Base-by-base conservation (phyloP, 1,140 invertebrate genomes). In the Panulirus ornatus region DNA sequence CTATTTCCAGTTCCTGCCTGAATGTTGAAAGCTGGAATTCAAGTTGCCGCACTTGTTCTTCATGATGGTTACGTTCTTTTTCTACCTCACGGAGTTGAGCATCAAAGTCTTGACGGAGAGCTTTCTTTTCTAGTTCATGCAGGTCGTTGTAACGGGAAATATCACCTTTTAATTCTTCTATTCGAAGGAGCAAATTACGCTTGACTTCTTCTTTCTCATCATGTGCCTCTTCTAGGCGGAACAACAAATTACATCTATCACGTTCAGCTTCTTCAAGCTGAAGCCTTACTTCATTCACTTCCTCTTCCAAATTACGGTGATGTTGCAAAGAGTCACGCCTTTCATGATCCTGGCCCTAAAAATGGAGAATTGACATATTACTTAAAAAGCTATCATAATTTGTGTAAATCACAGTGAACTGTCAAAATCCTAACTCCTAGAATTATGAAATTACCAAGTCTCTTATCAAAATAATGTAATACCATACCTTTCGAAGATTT, bases 111-210 rank as follows among this genome's bases (percentile, higher is more conserved):
- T 82, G 73, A 36, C 79, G 82, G n/a, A 92, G 27, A 2, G 92
- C 63, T 70, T 86, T 91, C 63, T 92, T 91, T 66, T 92, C 91
- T 76, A 79, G 71, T 63, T 92, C 91, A 58, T 91, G 84, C 1
- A 91, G 44, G 0, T 92, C 90, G 11, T 84, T 88, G 44, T 76
- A 89, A 36, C 84, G 79, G 54, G 83, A 79, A 70, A 93, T 92
- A 87, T 93, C 92, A 63, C 88, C 91, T 73, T 93, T 92, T 3
- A 93, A 75, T 42, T 91, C 84, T 89, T 93, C 92, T 86, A 93
- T 92, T 85, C 92, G 91, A 30, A 90, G 66, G n/a, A 90, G 73
- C 8, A 92, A 73, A 42, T 88, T 73, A n/a, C 79, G 86, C 66
- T 92, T 92, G 19, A 92, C 63, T 36, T 73, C 88, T 73, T 91